Evolutionary conservation across 2,797 vertebrate genomes (phyloP).

Genomic region (Pitangus sulphuratus): DNA sequence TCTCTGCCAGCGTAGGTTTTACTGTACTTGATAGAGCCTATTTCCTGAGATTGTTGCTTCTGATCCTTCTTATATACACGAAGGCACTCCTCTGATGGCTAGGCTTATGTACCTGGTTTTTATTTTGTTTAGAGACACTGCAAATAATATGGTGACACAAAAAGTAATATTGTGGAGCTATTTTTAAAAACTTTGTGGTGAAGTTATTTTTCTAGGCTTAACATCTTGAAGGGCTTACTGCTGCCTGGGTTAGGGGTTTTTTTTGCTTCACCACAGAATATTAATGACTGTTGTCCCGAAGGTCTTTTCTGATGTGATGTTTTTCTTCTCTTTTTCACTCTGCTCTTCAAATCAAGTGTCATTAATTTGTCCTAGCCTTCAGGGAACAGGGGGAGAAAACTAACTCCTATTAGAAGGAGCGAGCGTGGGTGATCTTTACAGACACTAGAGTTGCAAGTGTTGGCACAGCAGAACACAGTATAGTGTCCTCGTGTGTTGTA

Average conservation of each 20-base stretch:
- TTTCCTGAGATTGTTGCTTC: neutral
- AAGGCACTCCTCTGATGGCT: neutral
- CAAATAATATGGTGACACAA: neutral
- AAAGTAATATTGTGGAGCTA: neutral
- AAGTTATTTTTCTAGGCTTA: neutral
- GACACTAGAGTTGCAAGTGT: neutral
- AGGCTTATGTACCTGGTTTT: neutral
- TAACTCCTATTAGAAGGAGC: neutral
- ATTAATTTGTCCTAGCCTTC: constrained; percentile 35
- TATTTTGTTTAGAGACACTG: neutral
- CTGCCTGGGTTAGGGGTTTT: neutral
- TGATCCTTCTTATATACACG: neutral
- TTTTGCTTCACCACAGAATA: neutral
- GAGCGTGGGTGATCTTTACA: constrained; percentile 6
- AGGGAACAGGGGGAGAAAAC: neutral
- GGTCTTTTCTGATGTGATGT: neutral
- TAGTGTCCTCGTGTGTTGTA: neutral
- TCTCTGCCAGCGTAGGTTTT: neutral
- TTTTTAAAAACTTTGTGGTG: neutral
- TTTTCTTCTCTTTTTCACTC: neutral
- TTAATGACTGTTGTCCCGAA: constrained; percentile 5
- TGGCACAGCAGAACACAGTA: neutral
- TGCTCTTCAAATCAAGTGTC: constrained; percentile 1
- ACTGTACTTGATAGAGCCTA: neutral
- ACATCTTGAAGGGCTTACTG: neutral